Conservation (phyloP, 1,140 invertebrate species). For the Himalopsyche phryganea region DNA sequence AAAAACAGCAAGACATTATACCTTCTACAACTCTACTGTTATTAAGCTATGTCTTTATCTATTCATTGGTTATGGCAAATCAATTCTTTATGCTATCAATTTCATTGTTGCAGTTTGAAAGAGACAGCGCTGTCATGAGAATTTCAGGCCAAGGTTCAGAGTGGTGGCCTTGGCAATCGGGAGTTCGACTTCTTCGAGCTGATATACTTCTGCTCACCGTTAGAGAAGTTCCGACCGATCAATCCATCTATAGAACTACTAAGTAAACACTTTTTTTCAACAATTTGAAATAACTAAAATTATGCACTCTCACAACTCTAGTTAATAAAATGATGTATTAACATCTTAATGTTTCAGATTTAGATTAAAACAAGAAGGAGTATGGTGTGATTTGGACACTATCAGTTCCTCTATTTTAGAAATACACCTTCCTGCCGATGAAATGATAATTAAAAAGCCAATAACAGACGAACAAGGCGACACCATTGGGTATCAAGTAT, state of each 20-base stretch:
- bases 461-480: slow-evolving; percentile 51
- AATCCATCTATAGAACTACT: slow-evolving; percentile 45
- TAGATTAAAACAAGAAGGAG: slow-evolving; percentile 73
- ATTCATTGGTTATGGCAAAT: no score
- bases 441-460: slow-evolving; percentile 66
- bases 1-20: no score
- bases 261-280: slow-evolving; percentile 33
- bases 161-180: slow-evolving; percentile 96
- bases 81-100: no score
- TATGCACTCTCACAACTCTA: no score
- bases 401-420: slow-evolving; percentile 81
- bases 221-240: slow-evolving; percentile 69
- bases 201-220: slow-evolving; percentile 77
- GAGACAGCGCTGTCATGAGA: slow-evolving; percentile 61
- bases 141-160: slow-evolving; percentile 71
- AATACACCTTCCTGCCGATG: slow-evolving; percentile 78
- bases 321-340: no score
- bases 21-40: no score
- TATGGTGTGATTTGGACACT: slow-evolving; percentile 83
- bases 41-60: no score
- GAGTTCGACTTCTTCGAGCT: slow-evolving; percentile 81
- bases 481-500: slow-evolving; percentile 62
- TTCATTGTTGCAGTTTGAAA: slow-evolving; percentile 55
- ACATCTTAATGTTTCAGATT: slow-evolving; percentile 53
- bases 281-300: no score